phyloP scores from a whole-genome alignment of 2,797 vertebrate genomes.

The Bradypodion pumilum region DNA sequence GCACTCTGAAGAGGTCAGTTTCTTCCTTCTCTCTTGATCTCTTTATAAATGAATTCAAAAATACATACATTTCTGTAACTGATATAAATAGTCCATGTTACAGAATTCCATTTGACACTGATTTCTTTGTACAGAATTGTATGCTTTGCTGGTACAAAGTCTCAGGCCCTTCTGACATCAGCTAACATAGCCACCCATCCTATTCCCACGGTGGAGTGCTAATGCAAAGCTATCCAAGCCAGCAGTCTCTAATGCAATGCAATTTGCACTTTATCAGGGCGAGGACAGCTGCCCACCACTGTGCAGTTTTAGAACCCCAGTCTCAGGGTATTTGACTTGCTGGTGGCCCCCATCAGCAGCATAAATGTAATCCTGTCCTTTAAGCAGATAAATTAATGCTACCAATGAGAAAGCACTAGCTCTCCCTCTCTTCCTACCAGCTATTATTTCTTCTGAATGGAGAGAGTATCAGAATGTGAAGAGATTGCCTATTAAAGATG shows the following conservation, averaged over 20 bases:
- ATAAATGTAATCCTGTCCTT: conserved; percentile 21
- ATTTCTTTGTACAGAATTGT: not conserved
- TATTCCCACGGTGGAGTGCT: conserved; percentile 14
- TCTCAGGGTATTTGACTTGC: conserved; percentile 26
- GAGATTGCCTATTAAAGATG: not conserved
- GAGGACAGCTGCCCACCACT: conserved; percentile 1
- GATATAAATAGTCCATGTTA: not conserved
- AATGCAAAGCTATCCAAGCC: conserved; percentile 16
- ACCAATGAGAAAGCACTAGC: not conserved
- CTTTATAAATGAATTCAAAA: not conserved
- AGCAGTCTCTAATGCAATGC: not conserved
- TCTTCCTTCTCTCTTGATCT: not conserved
- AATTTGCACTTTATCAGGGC: conserved; percentile 16
- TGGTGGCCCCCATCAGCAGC: conserved; percentile 28
- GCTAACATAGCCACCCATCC: conserved; percentile 17
- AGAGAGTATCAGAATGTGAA: not conserved
- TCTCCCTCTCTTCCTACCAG: not conserved
- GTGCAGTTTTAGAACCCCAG: conserved; percentile 13
- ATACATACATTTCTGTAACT: not conserved
- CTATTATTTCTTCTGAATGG: not conserved
- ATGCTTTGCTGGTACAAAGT: not conserved
- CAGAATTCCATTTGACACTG: not conserved
- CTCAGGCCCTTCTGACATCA: conserved; percentile 31
- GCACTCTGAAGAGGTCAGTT: not conserved
- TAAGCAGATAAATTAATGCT: conserved; percentile 35